Evolutionary conservation across 2,113 vertebrate species (phyloP).

Genomic region (Pterophyllum scalare): DNA sequence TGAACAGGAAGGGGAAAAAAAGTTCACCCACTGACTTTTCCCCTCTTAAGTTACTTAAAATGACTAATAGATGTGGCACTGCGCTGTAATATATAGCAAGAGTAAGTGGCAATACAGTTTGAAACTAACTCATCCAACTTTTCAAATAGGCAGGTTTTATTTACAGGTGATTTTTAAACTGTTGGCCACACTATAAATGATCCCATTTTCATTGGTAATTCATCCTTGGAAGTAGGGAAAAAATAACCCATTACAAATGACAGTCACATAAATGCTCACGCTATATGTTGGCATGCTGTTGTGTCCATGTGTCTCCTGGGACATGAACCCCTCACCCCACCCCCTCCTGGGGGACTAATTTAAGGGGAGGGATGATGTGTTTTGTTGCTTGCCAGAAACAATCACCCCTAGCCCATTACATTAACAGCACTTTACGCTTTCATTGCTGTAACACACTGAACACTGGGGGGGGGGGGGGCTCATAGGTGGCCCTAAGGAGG

Average conservation of each 20-base stretch:
- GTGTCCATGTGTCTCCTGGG: conserved; percentile 92
- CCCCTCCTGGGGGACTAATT: conserved; percentile 96
- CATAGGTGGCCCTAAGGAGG: conserved; percentile 85
- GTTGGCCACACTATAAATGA: too few relatives aligned
- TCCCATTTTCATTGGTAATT: background rate
- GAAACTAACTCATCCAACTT: background rate
- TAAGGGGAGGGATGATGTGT: conserved; percentile 98
- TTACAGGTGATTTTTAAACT: background rate
- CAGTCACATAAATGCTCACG: conserved; percentile 33
- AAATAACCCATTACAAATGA: conserved; percentile 1
- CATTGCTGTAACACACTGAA: conserved; percentile 95
- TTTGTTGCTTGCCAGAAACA: conserved; percentile 99
- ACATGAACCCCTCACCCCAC: conserved; percentile 86
- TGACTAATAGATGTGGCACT: background rate
- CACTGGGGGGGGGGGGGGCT: conserved; percentile 88
- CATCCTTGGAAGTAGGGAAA: background rate
- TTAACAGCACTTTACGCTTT: conserved; percentile 99
- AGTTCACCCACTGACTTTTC: background rate
- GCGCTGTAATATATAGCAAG: too few relatives aligned
- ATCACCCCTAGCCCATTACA: conserved; percentile 98
- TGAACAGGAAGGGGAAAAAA: background rate
- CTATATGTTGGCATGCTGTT: conserved; percentile 74
- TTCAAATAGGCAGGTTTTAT: background rate
- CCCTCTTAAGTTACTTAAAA: background rate
- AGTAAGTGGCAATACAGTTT: background rate